Conservation (phyloP, 2,888 invertebrate genomes). For the Agrotis puta region DNA sequence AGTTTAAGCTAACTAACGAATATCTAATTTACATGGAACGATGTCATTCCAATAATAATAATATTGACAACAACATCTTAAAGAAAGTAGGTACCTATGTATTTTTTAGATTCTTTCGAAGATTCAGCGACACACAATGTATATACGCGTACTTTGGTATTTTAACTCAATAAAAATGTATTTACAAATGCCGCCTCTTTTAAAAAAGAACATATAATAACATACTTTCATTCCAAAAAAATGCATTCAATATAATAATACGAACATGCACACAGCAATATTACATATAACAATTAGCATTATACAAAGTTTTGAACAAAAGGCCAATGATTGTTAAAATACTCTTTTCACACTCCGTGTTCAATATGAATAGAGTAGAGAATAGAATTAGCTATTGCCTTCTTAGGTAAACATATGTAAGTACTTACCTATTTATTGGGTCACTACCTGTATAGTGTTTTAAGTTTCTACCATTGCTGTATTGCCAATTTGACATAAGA, state of each 20-base stretch:
- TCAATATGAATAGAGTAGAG: too few relatives aligned
- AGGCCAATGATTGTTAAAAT: not conserved
- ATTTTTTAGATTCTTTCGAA: too few relatives aligned
- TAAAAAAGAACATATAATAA: not conserved
- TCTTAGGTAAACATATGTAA: too few relatives aligned
- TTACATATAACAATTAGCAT: not conserved
- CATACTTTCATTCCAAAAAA: not conserved
- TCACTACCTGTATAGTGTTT: not conserved
- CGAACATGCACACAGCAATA: not conserved
- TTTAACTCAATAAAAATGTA: too few relatives aligned
- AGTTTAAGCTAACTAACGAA: too few relatives aligned
- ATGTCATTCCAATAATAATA: too few relatives aligned
- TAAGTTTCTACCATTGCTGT: not conserved
- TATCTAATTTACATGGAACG: too few relatives aligned
- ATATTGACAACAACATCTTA: too few relatives aligned
- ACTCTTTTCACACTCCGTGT: not conserved
- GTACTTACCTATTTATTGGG: not conserved
- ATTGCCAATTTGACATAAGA: not conserved
- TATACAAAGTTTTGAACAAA: not conserved
- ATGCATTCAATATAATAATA: not conserved
- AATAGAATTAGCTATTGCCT: too few relatives aligned
- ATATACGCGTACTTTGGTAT: not conserved
- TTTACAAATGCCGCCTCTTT: not conserved
- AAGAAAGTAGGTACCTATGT: too few relatives aligned
- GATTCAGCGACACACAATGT: too few relatives aligned